Evolutionary conservation across 92 coral and sea anemone species (phyloP).

Genomic region (Paramuricea clavata): DNA sequence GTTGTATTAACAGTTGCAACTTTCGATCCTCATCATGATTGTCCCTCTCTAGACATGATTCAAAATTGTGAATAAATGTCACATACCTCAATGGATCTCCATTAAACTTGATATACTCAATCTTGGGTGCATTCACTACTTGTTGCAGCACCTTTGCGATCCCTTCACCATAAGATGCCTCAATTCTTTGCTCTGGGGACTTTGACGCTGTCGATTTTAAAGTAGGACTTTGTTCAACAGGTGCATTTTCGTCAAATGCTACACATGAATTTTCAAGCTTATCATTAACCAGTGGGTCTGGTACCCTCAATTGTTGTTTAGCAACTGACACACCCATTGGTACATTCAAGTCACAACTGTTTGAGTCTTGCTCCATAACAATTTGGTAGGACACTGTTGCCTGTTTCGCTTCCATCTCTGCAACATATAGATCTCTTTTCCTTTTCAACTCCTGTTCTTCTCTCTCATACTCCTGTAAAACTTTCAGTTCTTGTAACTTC

Average conservation of each 20-base stretch:
- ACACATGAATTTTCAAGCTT: neutral
- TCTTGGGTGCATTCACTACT: conserved; percentile 63
- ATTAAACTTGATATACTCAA: conserved; percentile 69
- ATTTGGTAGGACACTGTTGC: conserved; percentile 5
- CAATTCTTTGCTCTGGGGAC: neutral
- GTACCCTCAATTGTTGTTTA: neutral
- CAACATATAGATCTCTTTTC: neutral
- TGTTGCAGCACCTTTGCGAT: conserved; percentile 42
- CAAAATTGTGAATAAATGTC: conserved; percentile 57
- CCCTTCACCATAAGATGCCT: neutral
- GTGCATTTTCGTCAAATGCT: neutral
- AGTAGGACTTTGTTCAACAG: neutral
- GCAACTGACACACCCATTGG: neutral
- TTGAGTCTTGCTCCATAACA: neutral
- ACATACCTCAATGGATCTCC: conserved; percentile 67
- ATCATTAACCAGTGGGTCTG: neutral
- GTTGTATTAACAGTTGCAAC: conserved; percentile 67
- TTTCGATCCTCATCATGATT: conserved; percentile 61
- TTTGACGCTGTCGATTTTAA: neutral
- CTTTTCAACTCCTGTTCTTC: neutral
- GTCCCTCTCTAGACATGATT: conserved; percentile 62
- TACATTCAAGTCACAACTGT: neutral
- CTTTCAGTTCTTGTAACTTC: conserved; percentile 5
- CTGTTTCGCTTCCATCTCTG: conserved; percentile 15
- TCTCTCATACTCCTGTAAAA: neutral